Base-by-base conservation (phyloP, 92 coral and sea anemone species). In the Zoanthus solanderi region DNA sequence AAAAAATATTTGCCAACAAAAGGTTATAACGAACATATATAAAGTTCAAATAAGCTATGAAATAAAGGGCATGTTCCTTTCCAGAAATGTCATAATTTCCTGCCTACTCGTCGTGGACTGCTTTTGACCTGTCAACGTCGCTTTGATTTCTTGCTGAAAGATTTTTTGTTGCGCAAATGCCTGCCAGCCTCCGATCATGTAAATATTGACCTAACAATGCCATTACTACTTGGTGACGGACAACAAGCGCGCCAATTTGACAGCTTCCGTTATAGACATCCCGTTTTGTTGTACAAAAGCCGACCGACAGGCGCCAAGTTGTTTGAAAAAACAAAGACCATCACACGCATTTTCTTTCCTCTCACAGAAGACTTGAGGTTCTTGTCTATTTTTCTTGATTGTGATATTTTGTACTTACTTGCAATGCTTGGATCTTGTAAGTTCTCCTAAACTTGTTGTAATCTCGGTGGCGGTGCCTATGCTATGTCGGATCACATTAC, bases 211-310 rank as follows among this genome's bases (percentile, higher is more conserved):
- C 71, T 37, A 37, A 8, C 75, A 52, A 54, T 48, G 78, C 84
- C 54, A 23, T 32, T 71, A 32, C 31, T 44, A 79, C 84, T 32
- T 45, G 72, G 18, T 79, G 54, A 79, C 61, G 42, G 72, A 46
- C 30, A 14, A 15, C 60, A 30, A 10, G 34, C 10, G 75, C 9
- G 15, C 30, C 9, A 44, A 42, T 63, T 56, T 80, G 54, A 65
- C 85, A 81, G 60, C 63, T 81, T 81, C 85, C 85, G 85, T 12
- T 81, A 34, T 2, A 65, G 85, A 81, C 75, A 81, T 80, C 72
- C 63, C 32, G 11, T 79, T 60, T 13, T 16, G 13, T 18, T 15
- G 71, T 6, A 34, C 50, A 54, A 11, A 52, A 29, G 82, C 82
- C 82, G 82, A 32, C 82, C 68, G 82, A 54, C 85, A 18, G 75